Evolutionary conservation across 2,113 vertebrate genomes (phyloP), one percentile per base, ranked within the genome.

Genomic region (Channa argus): DNA sequence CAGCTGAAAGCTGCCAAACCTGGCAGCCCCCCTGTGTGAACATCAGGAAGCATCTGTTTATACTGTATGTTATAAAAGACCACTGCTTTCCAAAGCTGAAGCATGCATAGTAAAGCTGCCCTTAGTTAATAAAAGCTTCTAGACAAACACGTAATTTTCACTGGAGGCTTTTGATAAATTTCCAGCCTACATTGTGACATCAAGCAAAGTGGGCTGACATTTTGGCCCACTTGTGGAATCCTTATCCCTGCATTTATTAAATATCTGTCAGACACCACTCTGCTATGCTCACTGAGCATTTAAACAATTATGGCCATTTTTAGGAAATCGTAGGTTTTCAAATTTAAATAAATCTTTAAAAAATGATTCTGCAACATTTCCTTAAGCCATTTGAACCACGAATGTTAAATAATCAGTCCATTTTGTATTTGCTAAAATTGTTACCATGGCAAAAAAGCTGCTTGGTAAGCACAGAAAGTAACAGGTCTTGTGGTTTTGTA

Each of bases 1-100:
- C 61, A 78, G 67, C 67, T 84, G 66, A 78, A 70, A 67, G 67
- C 83, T 83, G 88, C 81, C 83, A 88, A 67, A 83, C 34, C 0
- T 6, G 70, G 68, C 69, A 77, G 46, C 65, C 73, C 79, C 79
- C 87, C 47, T 61, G 60, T 79, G 79, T 71, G 69, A 87, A 79
- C 67, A 76, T 86, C 78, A 83, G 64, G 70, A 74, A 74, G 52
- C 71, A 83, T 86, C 71, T 85, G 63, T 83, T 62, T 84, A 58
- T 71, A 46, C 66, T 84, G 62, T 72, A 84, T 61, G 34, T 55
- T 68, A 59, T 71, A 15, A 83, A 86, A 79, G 45, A 69, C 51
- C n/a, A 4, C 58, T 41, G 74, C 10, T 46, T 76, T 84, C 50
- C 71, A 75, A 79, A 60, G 44, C 63, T 66, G 52, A 58, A 66